Evolutionary conservation across 2,888 invertebrate genomes (phyloP).

Genomic region (Meghimatium bilineatum): DNA sequence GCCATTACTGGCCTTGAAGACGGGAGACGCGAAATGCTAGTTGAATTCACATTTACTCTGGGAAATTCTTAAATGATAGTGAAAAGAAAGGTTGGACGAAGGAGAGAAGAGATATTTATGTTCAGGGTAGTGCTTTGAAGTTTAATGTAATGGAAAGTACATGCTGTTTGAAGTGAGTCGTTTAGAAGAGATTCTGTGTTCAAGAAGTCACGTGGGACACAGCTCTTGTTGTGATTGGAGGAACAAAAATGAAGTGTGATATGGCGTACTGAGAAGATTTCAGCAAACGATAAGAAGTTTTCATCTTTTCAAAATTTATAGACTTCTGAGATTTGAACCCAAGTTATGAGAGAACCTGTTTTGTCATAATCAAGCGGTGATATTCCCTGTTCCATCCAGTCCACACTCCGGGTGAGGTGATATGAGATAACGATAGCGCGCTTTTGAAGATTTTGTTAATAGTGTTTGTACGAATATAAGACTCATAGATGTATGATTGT

Average conservation of each 20-base stretch:
- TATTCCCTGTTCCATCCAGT: conserved; percentile 21
- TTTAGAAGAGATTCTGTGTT: neutral
- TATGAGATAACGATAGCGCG: conserved; percentile 17
- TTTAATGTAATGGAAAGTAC: conserved; percentile 56
- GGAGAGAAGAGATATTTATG: conserved; percentile 22
- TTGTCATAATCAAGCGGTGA: conserved; percentile 50
- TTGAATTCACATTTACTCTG: neutral
- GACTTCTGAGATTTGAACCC: conserved; percentile 36
- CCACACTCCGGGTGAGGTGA: conserved; percentile 23
- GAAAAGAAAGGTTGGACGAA: neutral
- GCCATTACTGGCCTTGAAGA: neutral
- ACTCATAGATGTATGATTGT: conserved; percentile 5
- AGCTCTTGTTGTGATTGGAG: conserved; percentile 19
- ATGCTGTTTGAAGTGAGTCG: conserved; percentile 26
- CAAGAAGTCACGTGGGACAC: conserved; percentile 19
- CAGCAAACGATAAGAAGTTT: conserved; percentile 5
- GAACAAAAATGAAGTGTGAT: conserved; percentile 26
- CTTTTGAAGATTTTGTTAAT: conserved; percentile 34
- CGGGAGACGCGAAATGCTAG: no score
- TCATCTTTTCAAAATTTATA: conserved; percentile 21
- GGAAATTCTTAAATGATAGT: neutral
- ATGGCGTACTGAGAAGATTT: conserved; percentile 14
- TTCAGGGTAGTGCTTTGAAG: conserved; percentile 50
- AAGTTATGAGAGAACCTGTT: conserved; percentile 51
- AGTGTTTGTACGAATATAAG: neutral